phyloP scores from a whole-genome alignment of 1,140 invertebrate genomes.

The Orius laevigatus region DNA sequence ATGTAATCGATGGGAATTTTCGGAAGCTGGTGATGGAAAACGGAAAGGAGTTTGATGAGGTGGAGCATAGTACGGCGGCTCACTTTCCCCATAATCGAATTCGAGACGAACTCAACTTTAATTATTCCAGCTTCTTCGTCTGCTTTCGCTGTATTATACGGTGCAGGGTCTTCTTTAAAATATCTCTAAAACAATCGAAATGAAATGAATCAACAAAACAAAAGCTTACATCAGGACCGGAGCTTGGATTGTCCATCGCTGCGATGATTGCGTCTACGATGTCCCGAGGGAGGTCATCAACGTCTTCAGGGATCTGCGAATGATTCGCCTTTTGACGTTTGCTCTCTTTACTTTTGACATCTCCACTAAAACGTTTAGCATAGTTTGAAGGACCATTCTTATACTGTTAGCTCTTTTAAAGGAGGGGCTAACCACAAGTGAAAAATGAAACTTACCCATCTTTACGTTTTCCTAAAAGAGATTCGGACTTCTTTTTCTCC shows the following conservation, averaged over 20 bases:
- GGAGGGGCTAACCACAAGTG: no score
- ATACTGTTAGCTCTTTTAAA: no score
- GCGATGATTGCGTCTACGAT: slow-evolving; percentile 57
- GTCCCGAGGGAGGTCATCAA: slow-evolving; percentile 37
- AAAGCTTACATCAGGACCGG: slow-evolving; percentile 53
- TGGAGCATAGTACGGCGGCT: slow-evolving; percentile 81
- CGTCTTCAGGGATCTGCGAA: slow-evolving; percentile 29
- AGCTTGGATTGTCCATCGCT: slow-evolving; percentile 55
- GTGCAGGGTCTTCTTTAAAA: slow-evolving; percentile 66
- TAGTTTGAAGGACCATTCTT: no score
- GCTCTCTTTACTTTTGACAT: background rate
- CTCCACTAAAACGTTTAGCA: background rate
- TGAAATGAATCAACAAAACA: slow-evolving; percentile 2
- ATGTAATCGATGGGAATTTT: slow-evolving; percentile 98
- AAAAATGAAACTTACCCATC: no score
- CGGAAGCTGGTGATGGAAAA: slow-evolving; percentile 90
- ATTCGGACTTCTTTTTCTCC: no score
- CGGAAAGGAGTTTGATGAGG: slow-evolving; percentile 86
- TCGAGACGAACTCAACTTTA: slow-evolving; percentile 85
- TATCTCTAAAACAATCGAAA: slow-evolving; percentile 31
- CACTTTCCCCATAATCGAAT: slow-evolving; percentile 73
- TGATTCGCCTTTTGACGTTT: slow-evolving; percentile 1
- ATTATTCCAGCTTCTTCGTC: slow-evolving; percentile 82
- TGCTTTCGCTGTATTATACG: slow-evolving; percentile 78
- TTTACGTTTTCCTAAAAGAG: no score